Percentiles rank a stretch among this genome's conserved stretches.
Evolutionary conservation across 1,140 invertebrate species (phyloP).

Genomic region (Microplitis mediator): DNA sequence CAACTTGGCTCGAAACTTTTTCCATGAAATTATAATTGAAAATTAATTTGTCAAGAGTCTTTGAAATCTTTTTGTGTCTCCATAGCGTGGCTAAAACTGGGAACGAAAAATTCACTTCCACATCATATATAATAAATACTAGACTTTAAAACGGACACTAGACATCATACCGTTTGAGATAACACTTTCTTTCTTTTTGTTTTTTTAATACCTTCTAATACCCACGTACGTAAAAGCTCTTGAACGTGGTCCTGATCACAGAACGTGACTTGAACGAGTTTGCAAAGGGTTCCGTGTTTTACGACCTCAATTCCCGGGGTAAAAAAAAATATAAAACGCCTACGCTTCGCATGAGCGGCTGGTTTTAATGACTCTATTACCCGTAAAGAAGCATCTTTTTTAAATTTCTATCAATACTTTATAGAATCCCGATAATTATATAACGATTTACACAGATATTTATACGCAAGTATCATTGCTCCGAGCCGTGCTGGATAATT

Average conservation of each 20-base stretch:
- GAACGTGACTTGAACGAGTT: slow-evolving; percentile 8
- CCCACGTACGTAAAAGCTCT: background rate
- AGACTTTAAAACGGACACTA: background rate
- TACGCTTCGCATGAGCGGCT: background rate
- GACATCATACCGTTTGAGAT: background rate
- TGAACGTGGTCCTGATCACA: background rate
- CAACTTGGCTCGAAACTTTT: too few relatives aligned
- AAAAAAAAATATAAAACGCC: background rate
- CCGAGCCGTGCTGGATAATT: too few relatives aligned
- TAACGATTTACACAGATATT: too few relatives aligned
- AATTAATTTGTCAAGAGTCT: background rate
- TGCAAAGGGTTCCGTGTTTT: background rate
- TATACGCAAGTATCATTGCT: too few relatives aligned
- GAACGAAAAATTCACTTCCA: too few relatives aligned
- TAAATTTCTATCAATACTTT: too few relatives aligned
- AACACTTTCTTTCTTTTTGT: background rate
- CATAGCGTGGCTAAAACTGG: too few relatives aligned
- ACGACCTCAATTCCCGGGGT: background rate
- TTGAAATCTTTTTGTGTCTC: background rate
- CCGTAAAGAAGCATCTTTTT: too few relatives aligned
- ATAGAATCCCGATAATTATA: too few relatives aligned
- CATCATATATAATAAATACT: background rate
- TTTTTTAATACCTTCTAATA: background rate
- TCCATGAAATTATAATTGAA: too few relatives aligned
- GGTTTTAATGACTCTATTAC: background rate